Percentiles rank a stretch among this genome's conserved stretches.
Conservation (phyloP, 2,888 invertebrate species). For the Willowsia nigromaculata region DNA sequence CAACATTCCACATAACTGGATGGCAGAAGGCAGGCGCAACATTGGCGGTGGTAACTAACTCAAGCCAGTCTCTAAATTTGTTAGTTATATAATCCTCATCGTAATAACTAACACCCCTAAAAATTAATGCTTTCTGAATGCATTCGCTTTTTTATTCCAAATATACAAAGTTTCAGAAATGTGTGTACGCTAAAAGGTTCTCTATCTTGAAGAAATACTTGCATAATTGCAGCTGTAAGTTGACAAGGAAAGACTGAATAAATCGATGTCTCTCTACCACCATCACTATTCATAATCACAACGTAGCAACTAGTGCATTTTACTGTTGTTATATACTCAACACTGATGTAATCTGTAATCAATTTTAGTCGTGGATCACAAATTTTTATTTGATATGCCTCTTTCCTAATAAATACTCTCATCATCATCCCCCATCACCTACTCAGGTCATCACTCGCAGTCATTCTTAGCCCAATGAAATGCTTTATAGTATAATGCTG, state of each 20-base stretch:
- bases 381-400: slow-evolving; percentile 61
- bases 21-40: slow-evolving; percentile 69
- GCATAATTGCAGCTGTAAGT: neutral
- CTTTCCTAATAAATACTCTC: neutral
- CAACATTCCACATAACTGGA: slow-evolving; percentile 74
- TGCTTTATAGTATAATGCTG: neutral
- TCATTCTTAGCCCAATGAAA: neutral
- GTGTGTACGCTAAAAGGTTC: neutral
- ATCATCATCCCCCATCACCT: neutral
- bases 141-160: slow-evolving; percentile 14
- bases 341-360: neutral
- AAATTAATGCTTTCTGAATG: slow-evolving; percentile 41
- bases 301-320: neutral
- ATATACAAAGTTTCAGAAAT: neutral
- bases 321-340: neutral
- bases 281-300: neutral
- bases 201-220: neutral
- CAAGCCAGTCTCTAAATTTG: slow-evolving; percentile 40
- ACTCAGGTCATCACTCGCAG: neutral
- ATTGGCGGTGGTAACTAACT: neutral
- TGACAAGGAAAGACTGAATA: neutral
- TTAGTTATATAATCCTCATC: slow-evolving; percentile 55
- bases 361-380: slow-evolving; percentile 42
- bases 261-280: too few relatives aligned
- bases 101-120: slow-evolving; percentile 64